Evolutionary conservation across 1,140 invertebrate genomes (phyloP).

Genomic region (Ceratina japonica): DNA sequence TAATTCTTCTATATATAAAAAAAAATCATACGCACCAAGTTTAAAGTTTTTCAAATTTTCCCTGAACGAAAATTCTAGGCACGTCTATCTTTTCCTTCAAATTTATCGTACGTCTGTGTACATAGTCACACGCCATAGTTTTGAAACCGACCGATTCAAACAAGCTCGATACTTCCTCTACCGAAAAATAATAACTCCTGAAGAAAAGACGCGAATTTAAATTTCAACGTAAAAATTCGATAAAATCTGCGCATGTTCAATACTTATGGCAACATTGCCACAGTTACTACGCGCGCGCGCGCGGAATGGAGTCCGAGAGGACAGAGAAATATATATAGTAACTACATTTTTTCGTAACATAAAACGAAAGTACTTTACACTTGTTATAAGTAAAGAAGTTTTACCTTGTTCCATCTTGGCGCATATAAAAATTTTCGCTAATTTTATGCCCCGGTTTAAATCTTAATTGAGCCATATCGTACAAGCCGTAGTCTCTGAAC

Average conservation of each 20-base stretch:
- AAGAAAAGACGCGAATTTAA: conserved; percentile 61
- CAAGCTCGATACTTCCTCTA: conserved; percentile 83
- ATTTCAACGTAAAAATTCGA: no score
- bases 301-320: no score
- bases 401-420: conserved; percentile 97
- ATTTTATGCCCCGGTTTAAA: conserved; percentile 97
- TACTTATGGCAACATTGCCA: no score
- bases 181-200: conserved; percentile 91
- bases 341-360: no score
- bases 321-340: no score
- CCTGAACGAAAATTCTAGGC: conserved; percentile 94
- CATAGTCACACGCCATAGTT: conserved; percentile 84
- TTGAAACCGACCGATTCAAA: conserved; percentile 86
- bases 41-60: conserved; percentile 86
- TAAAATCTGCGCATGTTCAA: no score
- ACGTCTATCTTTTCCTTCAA: conserved; percentile 95
- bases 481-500: conserved; percentile 98
- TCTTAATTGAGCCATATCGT: conserved; percentile 97
- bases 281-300: no score
- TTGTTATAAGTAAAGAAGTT: conserved; percentile 3
- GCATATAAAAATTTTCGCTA: conserved; percentile 95
- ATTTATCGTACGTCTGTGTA: conserved; percentile 93
- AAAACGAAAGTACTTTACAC: no score
- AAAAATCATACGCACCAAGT: not conserved
- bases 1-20: not conserved